A percentile compares a stretch with the other conserved stretches of the same genome.
Conservation (phyloP, 1,140 invertebrate species). For the Lithobius niger region DNA sequence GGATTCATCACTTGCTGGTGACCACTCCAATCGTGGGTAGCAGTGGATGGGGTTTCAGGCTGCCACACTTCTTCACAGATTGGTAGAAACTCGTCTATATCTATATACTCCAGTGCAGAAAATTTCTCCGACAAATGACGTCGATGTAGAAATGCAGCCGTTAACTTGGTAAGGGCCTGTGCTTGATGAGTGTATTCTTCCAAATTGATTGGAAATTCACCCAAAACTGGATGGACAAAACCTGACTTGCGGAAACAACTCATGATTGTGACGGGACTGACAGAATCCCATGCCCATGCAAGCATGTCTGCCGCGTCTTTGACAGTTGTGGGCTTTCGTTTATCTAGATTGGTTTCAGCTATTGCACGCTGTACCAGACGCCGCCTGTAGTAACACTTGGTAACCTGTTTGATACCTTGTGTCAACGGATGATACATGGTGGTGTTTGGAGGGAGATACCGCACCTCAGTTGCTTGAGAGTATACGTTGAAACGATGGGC, state of each 20-base stretch:
- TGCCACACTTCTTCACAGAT: conserved; percentile 4
- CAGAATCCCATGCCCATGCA: conserved; percentile 5
- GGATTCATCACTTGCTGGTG: background rate
- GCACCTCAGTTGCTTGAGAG: conserved; percentile 2
- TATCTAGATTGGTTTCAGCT: background rate
- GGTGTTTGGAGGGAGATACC: conserved; percentile 1
- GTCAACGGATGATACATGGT: conserved; percentile 2
- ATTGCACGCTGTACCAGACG: background rate
- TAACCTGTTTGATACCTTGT: conserved; percentile 2
- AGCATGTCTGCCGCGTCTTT: conserved; percentile 4
- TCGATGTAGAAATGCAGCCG: background rate
- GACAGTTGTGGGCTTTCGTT: background rate
- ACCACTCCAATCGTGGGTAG: background rate
- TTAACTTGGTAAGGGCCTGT: conserved; percentile 1
- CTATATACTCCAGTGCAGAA: conserved; percentile 5
- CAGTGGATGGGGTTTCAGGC: background rate
- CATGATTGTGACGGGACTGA: conserved; percentile 6
- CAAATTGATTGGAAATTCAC: conserved; percentile 2
- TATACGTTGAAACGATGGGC: conserved; percentile 4
- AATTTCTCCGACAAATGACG: background rate
- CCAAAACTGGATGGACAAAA: background rate
- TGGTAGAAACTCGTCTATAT: conserved; percentile 2
- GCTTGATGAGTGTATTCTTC: conserved; percentile 6
- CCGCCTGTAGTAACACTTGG: conserved; percentile 4
- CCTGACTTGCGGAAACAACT: conserved; percentile 5